phyloP scores from a whole-genome alignment of 2,888 invertebrate species.

The Polyommatus iphigenia region DNA sequence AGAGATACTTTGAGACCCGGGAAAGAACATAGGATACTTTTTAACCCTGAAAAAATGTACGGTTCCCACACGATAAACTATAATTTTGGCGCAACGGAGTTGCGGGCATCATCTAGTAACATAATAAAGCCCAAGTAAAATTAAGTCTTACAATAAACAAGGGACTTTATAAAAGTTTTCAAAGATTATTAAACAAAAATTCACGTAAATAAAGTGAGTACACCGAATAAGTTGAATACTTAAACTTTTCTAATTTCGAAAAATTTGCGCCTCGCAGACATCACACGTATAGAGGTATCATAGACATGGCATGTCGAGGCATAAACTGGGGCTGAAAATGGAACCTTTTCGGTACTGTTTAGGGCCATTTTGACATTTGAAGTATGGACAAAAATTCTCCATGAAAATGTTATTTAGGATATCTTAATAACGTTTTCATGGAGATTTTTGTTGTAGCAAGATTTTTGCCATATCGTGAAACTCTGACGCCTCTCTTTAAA shows the following conservation, averaged over 20 bases:
- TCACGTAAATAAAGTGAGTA: slow-evolving; percentile 19
- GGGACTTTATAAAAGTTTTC: not conserved
- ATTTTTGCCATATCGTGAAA: not conserved
- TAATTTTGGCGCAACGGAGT: no score
- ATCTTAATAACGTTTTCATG: not conserved
- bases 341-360: not conserved
- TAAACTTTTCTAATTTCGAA: slow-evolving; percentile 27
- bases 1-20: no score
- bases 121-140: not conserved
- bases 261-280: not conserved
- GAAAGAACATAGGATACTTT: no score
- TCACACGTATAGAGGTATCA: not conserved
- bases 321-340: not conserved
- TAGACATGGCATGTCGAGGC: not conserved
- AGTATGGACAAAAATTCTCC: not conserved
- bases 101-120: no score
- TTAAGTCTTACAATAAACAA: slow-evolving; percentile 8
- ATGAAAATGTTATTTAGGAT: no score
- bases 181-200: not conserved
- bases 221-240: slow-evolving; percentile 19
- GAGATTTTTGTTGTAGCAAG: not conserved
- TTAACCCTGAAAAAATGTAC: no score
- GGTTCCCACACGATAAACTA: no score
- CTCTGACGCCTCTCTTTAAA: not conserved
- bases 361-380: not conserved